A percentile compares a stretch with the other conserved stretches of the same genome.
phyloP scores from a whole-genome alignment of 2,797 vertebrate species.

The Synanceia verrucosa region DNA sequence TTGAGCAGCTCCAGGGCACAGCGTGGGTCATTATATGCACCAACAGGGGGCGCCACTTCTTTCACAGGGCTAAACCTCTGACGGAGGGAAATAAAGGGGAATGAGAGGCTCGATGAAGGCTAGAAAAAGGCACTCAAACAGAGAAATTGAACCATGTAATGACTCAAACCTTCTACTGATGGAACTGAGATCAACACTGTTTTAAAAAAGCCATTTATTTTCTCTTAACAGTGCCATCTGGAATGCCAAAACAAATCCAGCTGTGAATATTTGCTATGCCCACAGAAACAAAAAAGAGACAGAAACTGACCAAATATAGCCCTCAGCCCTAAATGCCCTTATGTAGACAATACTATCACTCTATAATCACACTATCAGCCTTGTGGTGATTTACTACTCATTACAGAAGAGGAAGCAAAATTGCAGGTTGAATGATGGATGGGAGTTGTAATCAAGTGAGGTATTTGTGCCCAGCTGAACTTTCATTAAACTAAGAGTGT shows the following conservation, averaged over 20 bases:
- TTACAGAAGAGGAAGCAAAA: slow-evolving; percentile 1
- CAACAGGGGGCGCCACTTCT: slow-evolving; percentile 84
- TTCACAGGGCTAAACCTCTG: slow-evolving; percentile 82
- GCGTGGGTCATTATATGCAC: slow-evolving; percentile 79
- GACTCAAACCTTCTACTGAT: slow-evolving; percentile 8
- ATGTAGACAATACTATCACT: neutral
- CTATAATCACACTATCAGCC: neutral
- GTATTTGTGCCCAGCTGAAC: no score
- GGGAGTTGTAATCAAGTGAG: neutral
- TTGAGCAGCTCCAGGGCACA: slow-evolving; percentile 78
- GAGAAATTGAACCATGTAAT: neutral
- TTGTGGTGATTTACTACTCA: neutral
- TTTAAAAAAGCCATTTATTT: slow-evolving; percentile 6
- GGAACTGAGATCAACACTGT: slow-evolving; percentile 11
- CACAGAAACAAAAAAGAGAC: slow-evolving; percentile 11
- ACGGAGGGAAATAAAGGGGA: slow-evolving; percentile 34
- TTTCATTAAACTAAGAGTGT: no score
- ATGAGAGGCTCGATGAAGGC: slow-evolving; percentile 5
- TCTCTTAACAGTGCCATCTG: slow-evolving; percentile 8
- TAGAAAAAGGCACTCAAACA: neutral
- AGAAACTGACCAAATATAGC: slow-evolving; percentile 3
- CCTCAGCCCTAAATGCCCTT: neutral
- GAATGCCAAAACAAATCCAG: slow-evolving; percentile 32
- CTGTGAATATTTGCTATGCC: slow-evolving; percentile 23
- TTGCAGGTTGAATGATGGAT: neutral